Base-by-base conservation (phyloP, 2,797 vertebrate genomes). In the Sebastes jordani region DNA sequence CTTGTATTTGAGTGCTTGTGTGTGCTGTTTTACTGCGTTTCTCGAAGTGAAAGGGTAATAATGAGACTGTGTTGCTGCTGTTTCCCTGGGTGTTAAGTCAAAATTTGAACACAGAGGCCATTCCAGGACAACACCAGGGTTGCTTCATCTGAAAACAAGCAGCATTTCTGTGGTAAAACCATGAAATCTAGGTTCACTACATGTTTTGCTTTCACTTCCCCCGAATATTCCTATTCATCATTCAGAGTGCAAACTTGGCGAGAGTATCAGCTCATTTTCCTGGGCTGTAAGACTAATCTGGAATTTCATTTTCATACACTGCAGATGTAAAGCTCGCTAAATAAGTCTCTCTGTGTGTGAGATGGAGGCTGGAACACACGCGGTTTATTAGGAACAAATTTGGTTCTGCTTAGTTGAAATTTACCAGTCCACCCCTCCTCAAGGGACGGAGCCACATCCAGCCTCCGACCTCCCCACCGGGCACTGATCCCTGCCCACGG, bases 131-230 rank as follows among this genome's bases (percentile, higher is more conserved):
- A 30, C 59, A 59, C 52, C 59, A 14, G 49, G 10, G 38, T 88
- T 81, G 79, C 81, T 81, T 85, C 80, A 87, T 85, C 42, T 56
- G 52, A 88, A 89, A 86, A 82, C 81, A 85, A 86, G 69, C 73
- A 71, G 49, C 46, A 22, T 79, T 82, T 83, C 81, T 87, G 84
- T 66, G 83, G 82, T 59, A 18, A 62, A 55, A 63, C 61, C 68
- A 54, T 82, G 69, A 84, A 80, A 83, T 62, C 63, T 30, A 22
- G 68, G 70, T 74, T 80, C 30, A 25, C 71, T 60, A 3, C 16
- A 20, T 76, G 61, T 79, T 75, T 66, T 81, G 56, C 71, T 71
- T 70, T 80, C 78, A 55, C 71, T 64, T 71, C 69, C 59, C 65
- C 10, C 1, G 46, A 61, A 71, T 72, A 73, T 77, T 54, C 49